These are phyloP conservation scores for Ciconia maguari DNA, from an alignment of 2,113 vertebrate species.

Conservation along the genomic window DNA sequence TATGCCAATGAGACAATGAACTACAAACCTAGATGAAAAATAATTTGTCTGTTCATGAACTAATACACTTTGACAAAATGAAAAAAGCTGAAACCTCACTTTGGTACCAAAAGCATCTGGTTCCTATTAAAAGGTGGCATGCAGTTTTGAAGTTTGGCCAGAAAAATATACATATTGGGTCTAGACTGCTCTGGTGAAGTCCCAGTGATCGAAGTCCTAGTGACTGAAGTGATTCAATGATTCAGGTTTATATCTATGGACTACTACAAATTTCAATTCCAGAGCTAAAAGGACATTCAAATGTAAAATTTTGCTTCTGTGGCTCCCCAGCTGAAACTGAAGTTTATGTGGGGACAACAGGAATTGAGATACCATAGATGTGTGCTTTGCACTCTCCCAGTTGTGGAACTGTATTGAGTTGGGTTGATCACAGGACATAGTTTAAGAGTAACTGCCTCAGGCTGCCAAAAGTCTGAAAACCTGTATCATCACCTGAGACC, in stretches of 20 bases:
- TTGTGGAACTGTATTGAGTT: neutral
- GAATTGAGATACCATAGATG: neutral
- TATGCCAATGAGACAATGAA: neutral
- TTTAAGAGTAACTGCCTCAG: neutral
- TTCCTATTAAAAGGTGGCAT: neutral
- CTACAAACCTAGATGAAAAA: neutral
- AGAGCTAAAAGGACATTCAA: neutral
- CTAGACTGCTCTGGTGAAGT: neutral
- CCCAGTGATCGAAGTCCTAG: neutral
- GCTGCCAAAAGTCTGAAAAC: neutral
- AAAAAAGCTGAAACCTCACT: neutral
- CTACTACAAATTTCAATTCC: neutral
- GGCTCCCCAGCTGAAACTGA: neutral
- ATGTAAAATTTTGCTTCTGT: neutral
- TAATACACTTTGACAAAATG: neutral
- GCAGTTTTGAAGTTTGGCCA: neutral
- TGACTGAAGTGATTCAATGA: neutral
- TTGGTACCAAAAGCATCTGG: neutral
- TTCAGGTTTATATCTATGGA: neutral
- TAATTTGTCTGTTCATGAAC: neutral
- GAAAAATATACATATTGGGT: neutral
- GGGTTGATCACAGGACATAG: neutral
- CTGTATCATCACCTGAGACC: neutral
- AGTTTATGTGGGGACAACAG: neutral
- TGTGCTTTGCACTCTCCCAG: neutral